Evolutionary conservation across 1,140 invertebrate genomes (phyloP).

Genomic region (Eufriesea mexicana): DNA sequence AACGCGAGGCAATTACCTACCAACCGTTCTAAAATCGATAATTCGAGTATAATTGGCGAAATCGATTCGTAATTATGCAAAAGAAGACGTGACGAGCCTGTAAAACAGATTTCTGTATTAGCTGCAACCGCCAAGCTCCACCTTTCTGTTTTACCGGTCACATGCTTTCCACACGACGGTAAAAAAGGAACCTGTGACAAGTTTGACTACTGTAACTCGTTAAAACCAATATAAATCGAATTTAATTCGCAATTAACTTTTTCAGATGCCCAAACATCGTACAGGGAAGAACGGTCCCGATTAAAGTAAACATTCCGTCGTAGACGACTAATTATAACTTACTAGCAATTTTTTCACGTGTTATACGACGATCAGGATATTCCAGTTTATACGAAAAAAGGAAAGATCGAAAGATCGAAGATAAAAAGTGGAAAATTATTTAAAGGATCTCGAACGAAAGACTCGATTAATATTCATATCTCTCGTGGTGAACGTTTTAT

Average conservation of each 20-base stretch:
- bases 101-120: constrained; percentile 12
- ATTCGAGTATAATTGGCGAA: background rate
- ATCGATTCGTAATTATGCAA: background rate
- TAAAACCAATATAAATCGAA: too few species aligned
- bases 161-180: background rate
- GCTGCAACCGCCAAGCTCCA: background rate
- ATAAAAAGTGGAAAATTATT: background rate
- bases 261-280: background rate
- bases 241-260: background rate
- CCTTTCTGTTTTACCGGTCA: background rate
- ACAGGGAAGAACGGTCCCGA: too few species aligned
- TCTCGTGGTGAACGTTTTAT: constrained; percentile 78
- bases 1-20: background rate
- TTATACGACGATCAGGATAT: background rate
- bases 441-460: background rate
- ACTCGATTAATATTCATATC: background rate
- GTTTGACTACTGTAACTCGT: background rate
- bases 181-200: background rate
- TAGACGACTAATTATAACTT: background rate
- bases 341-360: too few species aligned
- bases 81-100: background rate
- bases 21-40: background rate
- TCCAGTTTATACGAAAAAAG: background rate
- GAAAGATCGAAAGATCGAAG: background rate
- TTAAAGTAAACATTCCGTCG: background rate